phyloP scores from a whole-genome alignment of 1,140 invertebrate species.

The Hyposmocoma kahamanoa region DNA sequence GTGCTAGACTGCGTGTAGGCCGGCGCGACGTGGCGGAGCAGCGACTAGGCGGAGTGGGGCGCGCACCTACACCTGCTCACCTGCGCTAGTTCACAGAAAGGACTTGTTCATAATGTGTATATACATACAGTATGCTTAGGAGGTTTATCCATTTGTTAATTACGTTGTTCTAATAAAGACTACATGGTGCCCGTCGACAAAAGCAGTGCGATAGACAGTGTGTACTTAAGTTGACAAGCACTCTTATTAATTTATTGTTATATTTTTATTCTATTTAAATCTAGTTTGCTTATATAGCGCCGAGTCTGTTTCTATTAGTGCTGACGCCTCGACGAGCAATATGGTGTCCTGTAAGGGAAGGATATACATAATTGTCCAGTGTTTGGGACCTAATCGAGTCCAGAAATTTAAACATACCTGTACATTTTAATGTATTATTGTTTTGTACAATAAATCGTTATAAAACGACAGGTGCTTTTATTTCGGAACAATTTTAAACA shows the following conservation, averaged over 20 bases:
- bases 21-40: conserved; percentile 20
- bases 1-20: conserved; percentile 10
- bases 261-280: conserved; percentile 68
- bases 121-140: conserved; percentile 70
- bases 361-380: conserved; percentile 67
- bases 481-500: no score
- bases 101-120: conserved; percentile 72
- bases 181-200: conserved; percentile 72
- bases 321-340: conserved; percentile 71
- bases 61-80: conserved; percentile 26
- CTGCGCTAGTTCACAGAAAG: conserved; percentile 55
- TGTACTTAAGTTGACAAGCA: conserved; percentile 72
- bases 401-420: conserved; percentile 74
- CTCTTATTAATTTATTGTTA: conserved; percentile 69
- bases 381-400: conserved; percentile 68
- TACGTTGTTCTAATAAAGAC: conserved; percentile 70
- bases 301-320: conserved; percentile 69
- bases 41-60: no score
- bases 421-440: conserved; percentile 76
- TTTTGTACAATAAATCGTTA: conserved; percentile 76
- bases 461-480: conserved; percentile 64
- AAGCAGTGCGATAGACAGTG: conserved; percentile 70
- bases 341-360: conserved; percentile 70
- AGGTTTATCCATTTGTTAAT: conserved; percentile 71
- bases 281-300: conserved; percentile 71